Evolutionary conservation across 2,888 invertebrate species (phyloP), one percentile per base, ranked within the genome.

Genomic region (Clostera curtula): DNA sequence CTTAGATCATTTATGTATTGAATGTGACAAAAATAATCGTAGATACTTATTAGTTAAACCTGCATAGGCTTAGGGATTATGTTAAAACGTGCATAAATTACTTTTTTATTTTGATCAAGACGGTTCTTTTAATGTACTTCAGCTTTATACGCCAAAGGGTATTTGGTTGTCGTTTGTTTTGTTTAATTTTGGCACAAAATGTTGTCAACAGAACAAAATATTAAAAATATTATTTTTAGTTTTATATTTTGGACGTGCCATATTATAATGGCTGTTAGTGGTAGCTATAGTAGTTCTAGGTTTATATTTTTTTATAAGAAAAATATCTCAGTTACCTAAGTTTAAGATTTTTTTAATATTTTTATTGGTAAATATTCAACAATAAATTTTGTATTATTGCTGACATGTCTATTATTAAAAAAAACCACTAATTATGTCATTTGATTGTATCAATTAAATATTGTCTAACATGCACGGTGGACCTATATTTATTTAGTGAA

Each of bases 231-330:
- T 24, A 8, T 24, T 12, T 24, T 11, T 26, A 12, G 15, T 11
- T 14, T 22, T 10, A 9, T 26, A 11, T 19, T 16, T 13, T n/a
- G 7, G 13, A 19, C 10, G 34, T 40, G 34, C 32, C 35, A 26
- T 38, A 12, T 6, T 11, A 19, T 26, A 25, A 24, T 24, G 16
- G 25, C 27, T 41, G 34, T 42, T 41, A 22, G 13, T 25, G 12
- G 20, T 31, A 29, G 21, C 25, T 27, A 10, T 25, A 19, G 16
- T 3, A 49, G 43, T 38, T 64, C 60, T 66, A 67, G 67, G 3
- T 12, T 20, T 20, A 5, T 20, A 7, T 12, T 20, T 12, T 9
- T 9, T 19, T 4, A 19, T 10, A 20, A 2, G 6, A 6, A 12
- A 4, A 6, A 7, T 9, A 20, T 11, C 7, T 7, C 6, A 12